A percentile compares a stretch with the other conserved stretches of the same genome.
These are phyloP conservation scores for Lagocephalus sceleratus DNA, from an alignment of 2,797 vertebrate species.

Conservation along the genomic window DNA sequence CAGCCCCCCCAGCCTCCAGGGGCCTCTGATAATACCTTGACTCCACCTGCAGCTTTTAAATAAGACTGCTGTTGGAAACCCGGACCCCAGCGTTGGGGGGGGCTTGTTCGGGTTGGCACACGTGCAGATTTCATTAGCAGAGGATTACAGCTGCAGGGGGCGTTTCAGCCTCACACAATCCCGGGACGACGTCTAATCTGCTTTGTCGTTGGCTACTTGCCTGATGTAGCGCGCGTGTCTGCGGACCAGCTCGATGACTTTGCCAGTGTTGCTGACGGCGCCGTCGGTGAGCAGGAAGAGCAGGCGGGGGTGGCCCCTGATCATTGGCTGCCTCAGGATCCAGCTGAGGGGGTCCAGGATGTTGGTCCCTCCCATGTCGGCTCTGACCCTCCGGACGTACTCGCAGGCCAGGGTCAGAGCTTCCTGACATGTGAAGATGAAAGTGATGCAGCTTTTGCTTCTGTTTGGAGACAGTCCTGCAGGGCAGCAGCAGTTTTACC, in stretches of 20 bases:
- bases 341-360: conserved; percentile 85
- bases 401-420: conserved; percentile 83
- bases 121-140: conserved; percentile 32
- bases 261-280: conserved; percentile 82
- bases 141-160: conserved; percentile 31
- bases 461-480: not conserved
- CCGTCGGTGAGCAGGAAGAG: conserved; percentile 88
- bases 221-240: conserved; percentile 84
- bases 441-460: not conserved
- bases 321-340: conserved; percentile 85
- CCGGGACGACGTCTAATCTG: conserved; percentile 2
- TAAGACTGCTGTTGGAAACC: conserved; percentile 6
- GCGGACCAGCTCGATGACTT: conserved; percentile 86
- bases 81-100: conserved; percentile 4
- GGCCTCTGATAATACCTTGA: conserved; percentile 8
- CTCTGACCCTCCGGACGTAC: conserved; percentile 80
- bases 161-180: conserved; percentile 23
- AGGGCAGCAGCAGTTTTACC: conserved; percentile 65
- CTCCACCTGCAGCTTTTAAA: conserved; percentile 2
- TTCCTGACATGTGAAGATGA: conserved; percentile 70
- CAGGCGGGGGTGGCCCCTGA: conserved; percentile 84
- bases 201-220: conserved; percentile 66
- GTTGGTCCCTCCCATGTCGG: conserved; percentile 90
- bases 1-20: not conserved
- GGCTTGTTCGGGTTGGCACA: not conserved